Percentiles rank a stretch among this genome's conserved stretches.
These are phyloP conservation scores for Drosophila kepulauana DNA, from an alignment of 1,140 invertebrate species.

Conservation along the genomic window DNA sequence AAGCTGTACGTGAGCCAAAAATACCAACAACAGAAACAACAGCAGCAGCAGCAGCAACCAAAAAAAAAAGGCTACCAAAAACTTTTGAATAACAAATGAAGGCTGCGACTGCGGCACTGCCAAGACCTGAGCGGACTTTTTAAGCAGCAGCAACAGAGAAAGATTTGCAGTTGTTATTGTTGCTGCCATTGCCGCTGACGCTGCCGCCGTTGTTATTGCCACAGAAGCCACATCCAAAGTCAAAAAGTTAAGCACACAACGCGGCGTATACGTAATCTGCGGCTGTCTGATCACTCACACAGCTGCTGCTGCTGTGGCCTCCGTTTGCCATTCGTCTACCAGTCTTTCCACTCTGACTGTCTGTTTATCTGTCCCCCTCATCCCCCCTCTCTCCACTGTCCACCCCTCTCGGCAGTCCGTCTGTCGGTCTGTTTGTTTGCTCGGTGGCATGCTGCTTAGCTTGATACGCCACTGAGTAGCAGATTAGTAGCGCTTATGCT, in stretches of 20 bases:
- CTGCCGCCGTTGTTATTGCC: constrained; percentile 35
- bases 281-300: constrained; percentile 75
- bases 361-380: constrained; percentile 18
- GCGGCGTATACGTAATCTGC: constrained; percentile 80
- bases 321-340: constrained; percentile 30
- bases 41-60: not conserved
- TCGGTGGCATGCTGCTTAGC: constrained; percentile 78
- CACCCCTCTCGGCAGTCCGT: constrained; percentile 8
- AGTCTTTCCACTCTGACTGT: constrained; percentile 9
- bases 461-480: constrained; percentile 82
- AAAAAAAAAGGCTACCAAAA: constrained; percentile 51
- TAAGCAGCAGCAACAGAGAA: constrained; percentile 53
- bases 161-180: constrained; percentile 37
- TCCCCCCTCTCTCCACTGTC: not conserved
- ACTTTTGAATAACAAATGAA: constrained; percentile 83
- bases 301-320: not conserved
- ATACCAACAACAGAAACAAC: not conserved
- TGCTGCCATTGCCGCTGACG: constrained; percentile 9
- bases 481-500: constrained; percentile 82
- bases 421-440: constrained; percentile 69
- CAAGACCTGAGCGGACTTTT: constrained; percentile 78
- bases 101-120: constrained; percentile 67
- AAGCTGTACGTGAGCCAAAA: constrained; percentile 52
- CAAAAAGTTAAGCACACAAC: constrained; percentile 78
- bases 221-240: constrained; percentile 75